Conservation (phyloP, 1,140 invertebrate genomes). For the Aphaenogaster ashmeadi region DNA sequence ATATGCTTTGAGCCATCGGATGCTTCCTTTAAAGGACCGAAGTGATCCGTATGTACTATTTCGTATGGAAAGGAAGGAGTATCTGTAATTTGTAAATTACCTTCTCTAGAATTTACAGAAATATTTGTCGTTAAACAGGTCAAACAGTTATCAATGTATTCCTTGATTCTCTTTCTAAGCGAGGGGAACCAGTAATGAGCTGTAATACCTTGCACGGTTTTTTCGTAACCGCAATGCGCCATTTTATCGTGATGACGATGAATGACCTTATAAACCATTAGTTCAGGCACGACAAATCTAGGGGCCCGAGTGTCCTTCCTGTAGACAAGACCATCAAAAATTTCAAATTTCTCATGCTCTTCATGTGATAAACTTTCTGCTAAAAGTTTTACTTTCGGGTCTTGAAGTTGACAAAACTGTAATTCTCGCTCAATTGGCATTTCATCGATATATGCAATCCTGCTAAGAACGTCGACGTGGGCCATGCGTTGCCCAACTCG, state of each 20-base stretch:
- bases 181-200: neutral
- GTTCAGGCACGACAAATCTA: neutral
- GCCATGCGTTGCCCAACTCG: neutral
- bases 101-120: neutral
- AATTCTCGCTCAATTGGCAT: neutral
- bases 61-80: neutral
- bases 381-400: neutral
- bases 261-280: neutral
- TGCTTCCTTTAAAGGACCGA: neutral
- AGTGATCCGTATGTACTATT: neutral
- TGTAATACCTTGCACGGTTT: neutral
- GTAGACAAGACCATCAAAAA: neutral
- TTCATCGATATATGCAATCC: neutral
- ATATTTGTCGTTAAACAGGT: neutral
- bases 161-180: too few relatives aligned
- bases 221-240: neutral
- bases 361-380: neutral
- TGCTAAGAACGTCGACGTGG: conserved; percentile 10
- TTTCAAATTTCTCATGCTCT: neutral
- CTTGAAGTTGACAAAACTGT: neutral
- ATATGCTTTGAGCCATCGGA: neutral
- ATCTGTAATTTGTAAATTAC: neutral
- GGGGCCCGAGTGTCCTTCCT: neutral
- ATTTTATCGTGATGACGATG: neutral
- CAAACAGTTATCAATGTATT: neutral